These are phyloP conservation scores for Macrophya annulata DNA, from an alignment of 2,888 invertebrate species.

Conservation along the genomic window DNA sequence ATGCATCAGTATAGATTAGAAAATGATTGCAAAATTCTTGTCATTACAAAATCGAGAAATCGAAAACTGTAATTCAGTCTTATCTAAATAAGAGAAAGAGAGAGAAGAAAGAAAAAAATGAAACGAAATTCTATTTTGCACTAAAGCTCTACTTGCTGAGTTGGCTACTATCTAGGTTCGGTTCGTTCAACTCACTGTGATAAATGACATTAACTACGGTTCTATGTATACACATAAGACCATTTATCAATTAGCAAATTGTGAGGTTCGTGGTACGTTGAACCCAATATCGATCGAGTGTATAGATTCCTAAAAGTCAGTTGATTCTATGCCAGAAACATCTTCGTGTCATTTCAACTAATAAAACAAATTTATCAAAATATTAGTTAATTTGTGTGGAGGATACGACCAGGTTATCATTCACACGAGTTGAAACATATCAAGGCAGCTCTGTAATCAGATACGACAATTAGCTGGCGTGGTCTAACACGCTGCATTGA, in stretches of 20 bases:
- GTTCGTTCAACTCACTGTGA: neutral
- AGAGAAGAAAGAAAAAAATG: too few species aligned
- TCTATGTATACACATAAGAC: conserved; percentile 1
- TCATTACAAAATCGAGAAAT: neutral
- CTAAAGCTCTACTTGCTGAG: neutral
- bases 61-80: neutral
- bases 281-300: conserved; percentile 20
- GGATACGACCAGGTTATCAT: neutral
- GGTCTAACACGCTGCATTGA: conserved; percentile 48
- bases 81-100: too few species aligned
- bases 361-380: neutral
- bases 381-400: neutral
- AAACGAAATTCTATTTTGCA: neutral
- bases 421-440: conserved; percentile 17
- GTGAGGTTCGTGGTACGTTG: conserved; percentile 1
- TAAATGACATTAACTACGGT: conserved; percentile 35
- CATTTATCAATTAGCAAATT: conserved; percentile 34
- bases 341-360: neutral
- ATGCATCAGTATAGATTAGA: neutral
- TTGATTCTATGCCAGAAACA: neutral
- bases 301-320: neutral
- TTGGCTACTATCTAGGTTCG: conserved; percentile 9
- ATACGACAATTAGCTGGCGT: conserved; percentile 45
- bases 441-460: conserved; percentile 46
- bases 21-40: neutral